phyloP scores from a whole-genome alignment of 2,113 vertebrate species.

The Clarias macrocephalus region DNA sequence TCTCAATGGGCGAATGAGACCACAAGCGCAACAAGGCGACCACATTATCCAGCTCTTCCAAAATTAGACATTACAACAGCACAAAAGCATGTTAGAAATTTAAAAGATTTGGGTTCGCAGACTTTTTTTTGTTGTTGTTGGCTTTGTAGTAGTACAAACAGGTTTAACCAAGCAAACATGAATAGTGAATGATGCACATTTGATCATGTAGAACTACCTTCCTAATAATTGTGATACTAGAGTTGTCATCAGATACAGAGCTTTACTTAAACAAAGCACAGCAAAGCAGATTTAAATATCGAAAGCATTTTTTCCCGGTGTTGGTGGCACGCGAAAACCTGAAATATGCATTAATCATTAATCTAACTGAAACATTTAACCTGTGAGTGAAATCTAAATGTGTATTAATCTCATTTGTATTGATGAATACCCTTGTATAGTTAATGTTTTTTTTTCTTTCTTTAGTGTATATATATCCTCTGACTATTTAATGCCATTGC shows the following conservation, averaged over 20 bases:
- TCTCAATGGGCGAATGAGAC: conserved; percentile 44
- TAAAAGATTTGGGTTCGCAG: conserved; percentile 40
- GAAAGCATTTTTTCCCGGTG: conserved; percentile 41
- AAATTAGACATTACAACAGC: conserved; percentile 49
- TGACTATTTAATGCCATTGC: conserved; percentile 55
- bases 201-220: conserved; percentile 48
- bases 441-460: conserved; percentile 31
- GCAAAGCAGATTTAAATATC: conserved; percentile 45
- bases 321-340: conserved; percentile 50
- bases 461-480: conserved; percentile 50
- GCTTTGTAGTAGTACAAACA: conserved; percentile 38
- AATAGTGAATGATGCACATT: conserved; percentile 51
- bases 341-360: conserved; percentile 56
- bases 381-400: conserved; percentile 48
- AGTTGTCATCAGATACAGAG: conserved; percentile 48
- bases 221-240: conserved; percentile 46
- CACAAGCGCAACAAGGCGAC: conserved; percentile 33
- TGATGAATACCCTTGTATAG: conserved; percentile 51
- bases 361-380: conserved; percentile 52
- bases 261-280: conserved; percentile 54
- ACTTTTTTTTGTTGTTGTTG: conserved; percentile 35
- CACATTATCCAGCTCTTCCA: conserved; percentile 56
- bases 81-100: conserved; percentile 45
- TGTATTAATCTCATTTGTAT: conserved; percentile 53
- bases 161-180: conserved; percentile 28